A percentile compares a stretch with the other conserved stretches of the same genome.
Evolutionary conservation across 2,888 invertebrate genomes (phyloP).

Genomic region (Trypoxylon attenuatum): DNA sequence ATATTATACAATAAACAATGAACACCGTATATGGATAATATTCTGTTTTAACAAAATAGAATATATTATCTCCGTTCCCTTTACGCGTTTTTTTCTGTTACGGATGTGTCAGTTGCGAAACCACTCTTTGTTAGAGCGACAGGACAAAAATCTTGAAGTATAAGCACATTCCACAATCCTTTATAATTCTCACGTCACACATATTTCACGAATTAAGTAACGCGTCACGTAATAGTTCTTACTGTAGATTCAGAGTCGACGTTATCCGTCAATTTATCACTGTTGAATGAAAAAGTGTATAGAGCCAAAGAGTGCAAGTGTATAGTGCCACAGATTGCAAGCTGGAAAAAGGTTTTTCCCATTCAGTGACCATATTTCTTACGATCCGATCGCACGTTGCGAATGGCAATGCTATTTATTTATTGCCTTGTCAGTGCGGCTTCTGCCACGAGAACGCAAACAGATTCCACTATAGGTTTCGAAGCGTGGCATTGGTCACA

Average conservation of each 20-base stretch:
- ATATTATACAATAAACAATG: conserved; percentile 32
- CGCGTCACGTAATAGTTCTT: conserved; percentile 2
- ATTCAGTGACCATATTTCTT: conserved; percentile 1
- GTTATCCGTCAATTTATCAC: conserved; percentile 22
- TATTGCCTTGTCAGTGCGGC: conserved; percentile 28
- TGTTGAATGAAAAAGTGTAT: conserved; percentile 35
- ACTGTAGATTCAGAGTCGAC: conserved; percentile 2
- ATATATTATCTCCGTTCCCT: no score
- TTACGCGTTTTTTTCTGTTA: no score
- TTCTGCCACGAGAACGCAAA: conserved; percentile 6
- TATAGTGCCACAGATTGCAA: conserved; percentile 29
- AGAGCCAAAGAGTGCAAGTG: no score
- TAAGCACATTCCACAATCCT: background rate
- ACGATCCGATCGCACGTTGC: conserved; percentile 5
- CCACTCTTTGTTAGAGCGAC: no score
- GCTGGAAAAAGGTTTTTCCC: conserved; percentile 20
- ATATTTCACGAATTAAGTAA: conserved; percentile 1
- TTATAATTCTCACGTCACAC: background rate
- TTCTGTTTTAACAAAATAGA: no score
- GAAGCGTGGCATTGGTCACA: conserved; percentile 25
- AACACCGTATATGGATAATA: no score
- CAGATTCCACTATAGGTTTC: conserved; percentile 12
- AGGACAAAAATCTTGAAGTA: background rate
- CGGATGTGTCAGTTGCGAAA: no score
- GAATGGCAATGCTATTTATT: conserved; percentile 32